These are phyloP conservation scores for Bombus terrestris DNA, from an alignment of 1,140 invertebrate species.

Conservation along the genomic window DNA sequence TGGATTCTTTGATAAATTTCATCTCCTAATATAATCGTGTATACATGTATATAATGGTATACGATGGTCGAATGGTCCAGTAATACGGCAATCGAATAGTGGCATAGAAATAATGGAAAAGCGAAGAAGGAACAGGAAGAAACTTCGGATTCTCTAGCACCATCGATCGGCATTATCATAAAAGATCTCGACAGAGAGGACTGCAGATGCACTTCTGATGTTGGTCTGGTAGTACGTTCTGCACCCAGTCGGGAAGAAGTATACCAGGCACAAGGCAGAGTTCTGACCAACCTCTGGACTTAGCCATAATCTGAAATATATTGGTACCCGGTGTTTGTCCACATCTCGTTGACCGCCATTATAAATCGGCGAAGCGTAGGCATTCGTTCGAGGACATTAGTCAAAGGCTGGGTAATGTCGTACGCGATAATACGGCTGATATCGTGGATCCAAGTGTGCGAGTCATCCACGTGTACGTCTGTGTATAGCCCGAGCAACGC, in stretches of 20 bases:
- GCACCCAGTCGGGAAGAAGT: constrained; percentile 44
- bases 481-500: constrained; percentile 13
- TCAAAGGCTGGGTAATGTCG: constrained; percentile 81
- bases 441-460: constrained; percentile 71
- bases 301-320: constrained; percentile 83
- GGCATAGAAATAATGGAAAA: too few species aligned
- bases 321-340: constrained; percentile 82
- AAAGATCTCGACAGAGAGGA: constrained; percentile 59
- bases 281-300: constrained; percentile 61
- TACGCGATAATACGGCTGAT: constrained; percentile 81
- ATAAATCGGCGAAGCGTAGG: constrained; percentile 83
- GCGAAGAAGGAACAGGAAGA: too few species aligned
- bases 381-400: constrained; percentile 82
- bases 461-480: constrained; percentile 47
- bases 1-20: too few species aligned
- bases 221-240: constrained; percentile 36
- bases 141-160: constrained; percentile 8
- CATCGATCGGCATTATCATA: constrained; percentile 74
- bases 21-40: too few species aligned
- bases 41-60: too few species aligned
- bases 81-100: too few species aligned
- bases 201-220: constrained; percentile 77
- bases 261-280: neutral
- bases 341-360: constrained; percentile 82
- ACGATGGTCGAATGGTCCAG: too few species aligned